Evolutionary conservation across 2,888 invertebrate genomes (phyloP), one percentile per base, ranked within the genome.

Genomic region (Brachyopa scutellaris): DNA sequence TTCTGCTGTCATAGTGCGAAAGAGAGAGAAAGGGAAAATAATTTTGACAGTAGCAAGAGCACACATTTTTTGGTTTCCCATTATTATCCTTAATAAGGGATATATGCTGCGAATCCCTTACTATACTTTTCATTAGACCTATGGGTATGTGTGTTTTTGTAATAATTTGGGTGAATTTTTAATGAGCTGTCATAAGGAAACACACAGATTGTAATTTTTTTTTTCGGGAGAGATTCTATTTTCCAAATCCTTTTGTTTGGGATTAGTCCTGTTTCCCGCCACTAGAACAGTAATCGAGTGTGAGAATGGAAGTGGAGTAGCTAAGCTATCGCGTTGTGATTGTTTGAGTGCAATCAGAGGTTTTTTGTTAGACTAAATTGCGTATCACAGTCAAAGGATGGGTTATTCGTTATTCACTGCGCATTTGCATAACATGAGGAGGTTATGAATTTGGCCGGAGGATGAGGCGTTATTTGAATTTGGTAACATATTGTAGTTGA

Each of bases 111-210:
- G 33, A 45, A 67, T 64, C 57, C 69, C 45, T 51, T 33, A 19
- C 9, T 21, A 49, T n/a, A 49, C 8, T 59, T 69, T 69, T 76
- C 76, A 82, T 82, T 82, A 82, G 69, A 33, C 51, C 69, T 59
- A 76, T 80, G n/a, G n/a, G n/a, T n/a, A n/a, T 80, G 80, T 76
- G 33, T 62, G 57, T 19, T 40, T 55, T 62, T 67, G 47, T 67
- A 76, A 51, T 76, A 57, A 80, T 70, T 80, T 82, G 57, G 76
- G 76, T 82, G 80, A 82, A 82, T 82, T 82, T 82, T 76, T 82
- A 82, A 82, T 82, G 80, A 82, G 80, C 80, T 82, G 76, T 76
- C 80, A 82, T 76, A 82, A 82, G 66, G 76, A n/a, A n/a, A 76
- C 76, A 70, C 70, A 21, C 49, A 26, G 49, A 74, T 69, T 62